These are phyloP conservation scores for Gorsachius magnificus DNA, from an alignment of 2,797 vertebrate genomes.

Conservation along the genomic window DNA sequence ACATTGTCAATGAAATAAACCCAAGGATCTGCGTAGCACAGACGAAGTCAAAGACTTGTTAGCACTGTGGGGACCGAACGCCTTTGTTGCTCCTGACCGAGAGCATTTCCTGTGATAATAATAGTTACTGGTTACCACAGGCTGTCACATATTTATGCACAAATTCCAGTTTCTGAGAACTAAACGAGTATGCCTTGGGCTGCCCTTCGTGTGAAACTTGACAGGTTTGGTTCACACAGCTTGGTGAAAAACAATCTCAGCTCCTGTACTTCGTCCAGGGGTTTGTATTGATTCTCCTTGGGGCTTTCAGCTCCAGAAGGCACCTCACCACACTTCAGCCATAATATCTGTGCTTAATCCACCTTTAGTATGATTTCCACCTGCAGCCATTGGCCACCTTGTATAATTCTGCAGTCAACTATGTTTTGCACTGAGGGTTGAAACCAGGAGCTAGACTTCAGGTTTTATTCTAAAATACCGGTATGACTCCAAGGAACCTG, in stretches of 20 bases:
- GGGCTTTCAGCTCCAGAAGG: neutral
- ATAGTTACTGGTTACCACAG: slow-evolving; percentile 23
- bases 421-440: neutral
- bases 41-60: neutral
- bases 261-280: neutral
- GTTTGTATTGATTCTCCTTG: neutral
- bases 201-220: neutral
- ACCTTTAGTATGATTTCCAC: neutral
- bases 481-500: neutral
- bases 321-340: neutral
- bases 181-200: neutral
- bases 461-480: neutral
- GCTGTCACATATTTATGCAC: neutral
- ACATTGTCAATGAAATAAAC: neutral
- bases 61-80: neutral
- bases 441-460: neutral
- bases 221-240: slow-evolving; percentile 20
- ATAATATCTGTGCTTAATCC: neutral
- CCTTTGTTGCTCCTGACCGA: neutral
- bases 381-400: neutral
- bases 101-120: slow-evolving; percentile 36
- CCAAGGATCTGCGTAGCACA: neutral
- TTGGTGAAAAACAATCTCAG: neutral
- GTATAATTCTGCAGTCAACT: neutral
- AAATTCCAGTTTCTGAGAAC: slow-evolving; percentile 45